phyloP scores from a whole-genome alignment of 2,888 invertebrate genomes.

The Exephanes ischioxanthus region DNA sequence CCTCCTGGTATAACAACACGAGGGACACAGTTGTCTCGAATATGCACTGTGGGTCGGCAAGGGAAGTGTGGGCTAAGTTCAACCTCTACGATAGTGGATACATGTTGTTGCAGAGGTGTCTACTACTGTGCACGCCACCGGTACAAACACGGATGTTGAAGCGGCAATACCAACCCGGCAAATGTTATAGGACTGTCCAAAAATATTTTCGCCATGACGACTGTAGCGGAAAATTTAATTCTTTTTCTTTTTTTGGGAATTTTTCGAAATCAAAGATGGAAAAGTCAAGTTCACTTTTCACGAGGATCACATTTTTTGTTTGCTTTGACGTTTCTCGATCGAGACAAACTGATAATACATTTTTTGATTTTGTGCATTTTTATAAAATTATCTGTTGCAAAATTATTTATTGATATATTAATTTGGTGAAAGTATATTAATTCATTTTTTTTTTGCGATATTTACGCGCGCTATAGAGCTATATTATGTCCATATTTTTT shows the following conservation, averaged over 20 bases:
- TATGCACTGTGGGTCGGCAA: slow-evolving; percentile 38
- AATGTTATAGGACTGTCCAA: neutral
- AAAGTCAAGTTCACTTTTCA: neutral
- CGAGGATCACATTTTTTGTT: neutral
- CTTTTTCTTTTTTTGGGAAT: neutral
- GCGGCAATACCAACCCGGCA: slow-evolving; percentile 9
- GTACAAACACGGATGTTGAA: slow-evolving; percentile 16
- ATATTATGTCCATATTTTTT: too few species aligned
- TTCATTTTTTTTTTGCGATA: too few species aligned
- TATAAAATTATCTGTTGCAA: too few species aligned
- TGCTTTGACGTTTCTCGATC: too few species aligned
- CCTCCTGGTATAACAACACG: slow-evolving; percentile 9
- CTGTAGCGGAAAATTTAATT: neutral
- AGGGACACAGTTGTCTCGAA: slow-evolving; percentile 54
- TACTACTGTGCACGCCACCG: neutral
- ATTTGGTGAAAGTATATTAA: too few species aligned
- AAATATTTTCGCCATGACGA: neutral
- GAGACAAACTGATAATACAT: too few species aligned
- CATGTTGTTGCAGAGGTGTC: slow-evolving; percentile 32
- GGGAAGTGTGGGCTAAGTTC: slow-evolving; percentile 27
- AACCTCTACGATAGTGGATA: slow-evolving; percentile 20
- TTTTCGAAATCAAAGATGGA: neutral
- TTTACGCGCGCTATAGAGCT: too few species aligned
- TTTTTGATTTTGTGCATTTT: too few species aligned
- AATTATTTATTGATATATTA: too few species aligned